Evolutionary conservation across 92 coral and sea anemone genomes (phyloP).

Genomic region (Siderastrea siderea): DNA sequence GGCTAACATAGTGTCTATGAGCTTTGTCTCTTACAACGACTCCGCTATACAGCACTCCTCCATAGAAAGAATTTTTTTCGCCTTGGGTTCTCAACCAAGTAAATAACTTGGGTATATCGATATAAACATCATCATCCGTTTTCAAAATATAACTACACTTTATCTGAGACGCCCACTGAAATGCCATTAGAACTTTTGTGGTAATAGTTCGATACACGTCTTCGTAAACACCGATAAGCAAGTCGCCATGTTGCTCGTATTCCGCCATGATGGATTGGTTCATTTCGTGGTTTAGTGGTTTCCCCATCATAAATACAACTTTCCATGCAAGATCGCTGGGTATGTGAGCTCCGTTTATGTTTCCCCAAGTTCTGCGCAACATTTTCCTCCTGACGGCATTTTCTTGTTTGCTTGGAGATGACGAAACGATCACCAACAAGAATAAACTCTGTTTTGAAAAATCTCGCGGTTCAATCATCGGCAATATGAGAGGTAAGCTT

Average conservation of each 20-base stretch:
- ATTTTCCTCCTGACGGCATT: conserved; percentile 52
- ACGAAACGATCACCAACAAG: conserved; percentile 65
- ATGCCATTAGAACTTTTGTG: conserved; percentile 82
- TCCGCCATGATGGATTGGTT: conserved; percentile 69
- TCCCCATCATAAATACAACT: conserved; percentile 82
- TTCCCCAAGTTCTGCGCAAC: conserved; percentile 78
- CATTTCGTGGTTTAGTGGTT: conserved; percentile 22
- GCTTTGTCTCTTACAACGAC: conserved; percentile 69
- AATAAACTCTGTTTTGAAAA: conserved; percentile 13
- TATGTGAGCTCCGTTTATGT: background rate
- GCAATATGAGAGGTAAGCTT: conserved; percentile 9
- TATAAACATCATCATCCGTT: conserved; percentile 92
- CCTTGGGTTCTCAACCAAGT: conserved; percentile 72
- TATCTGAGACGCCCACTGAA: conserved; percentile 84
- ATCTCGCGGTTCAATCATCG: background rate
- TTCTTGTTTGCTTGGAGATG: conserved; percentile 53
- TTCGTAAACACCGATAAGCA: conserved; percentile 80
- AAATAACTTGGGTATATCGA: conserved; percentile 77
- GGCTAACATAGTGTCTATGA: conserved; percentile 83
- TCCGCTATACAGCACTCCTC: conserved; percentile 76
- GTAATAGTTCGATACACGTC: conserved; percentile 82
- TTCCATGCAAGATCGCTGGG: conserved; percentile 36
- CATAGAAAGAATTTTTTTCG: conserved; percentile 67
- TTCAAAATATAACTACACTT: conserved; percentile 79
- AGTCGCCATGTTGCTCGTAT: conserved; percentile 72